Conservation (phyloP, 2,888 invertebrate species). For the Brachyptera risi region DNA sequence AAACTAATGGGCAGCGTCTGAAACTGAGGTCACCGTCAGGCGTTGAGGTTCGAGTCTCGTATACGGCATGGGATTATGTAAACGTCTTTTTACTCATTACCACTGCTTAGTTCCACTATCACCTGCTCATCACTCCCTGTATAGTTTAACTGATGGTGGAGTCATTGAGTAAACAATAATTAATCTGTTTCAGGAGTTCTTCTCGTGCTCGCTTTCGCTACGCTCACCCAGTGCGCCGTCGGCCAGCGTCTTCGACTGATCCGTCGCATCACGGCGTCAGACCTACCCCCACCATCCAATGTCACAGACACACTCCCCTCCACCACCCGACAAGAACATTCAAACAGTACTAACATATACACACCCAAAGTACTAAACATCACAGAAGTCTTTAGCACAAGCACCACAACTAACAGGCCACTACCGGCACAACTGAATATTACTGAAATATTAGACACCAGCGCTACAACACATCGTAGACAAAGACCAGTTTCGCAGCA, state of each 20-base stretch:
- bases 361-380: not conserved
- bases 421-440: not conserved
- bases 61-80: no score
- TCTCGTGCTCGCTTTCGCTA: not conserved
- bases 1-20: no score
- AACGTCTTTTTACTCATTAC: no score
- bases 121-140: no score
- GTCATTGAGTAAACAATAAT: no score
- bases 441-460: not conserved
- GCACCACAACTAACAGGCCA: not conserved
- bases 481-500: not conserved
- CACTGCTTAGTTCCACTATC: no score
- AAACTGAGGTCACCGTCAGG: no score
- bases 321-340: not conserved
- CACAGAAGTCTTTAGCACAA: constrained; percentile 1
- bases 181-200: no score
- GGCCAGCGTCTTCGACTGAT: constrained; percentile 5
- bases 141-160: no score
- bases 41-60: no score
- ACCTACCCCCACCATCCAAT: constrained; percentile 13
- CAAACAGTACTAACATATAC: not conserved
- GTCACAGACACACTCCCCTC: not conserved
- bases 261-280: constrained; percentile 11
- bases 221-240: not conserved
- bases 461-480: not conserved